Base-by-base conservation (phyloP, 2,113 vertebrate species). In the Silurus glanis region DNA sequence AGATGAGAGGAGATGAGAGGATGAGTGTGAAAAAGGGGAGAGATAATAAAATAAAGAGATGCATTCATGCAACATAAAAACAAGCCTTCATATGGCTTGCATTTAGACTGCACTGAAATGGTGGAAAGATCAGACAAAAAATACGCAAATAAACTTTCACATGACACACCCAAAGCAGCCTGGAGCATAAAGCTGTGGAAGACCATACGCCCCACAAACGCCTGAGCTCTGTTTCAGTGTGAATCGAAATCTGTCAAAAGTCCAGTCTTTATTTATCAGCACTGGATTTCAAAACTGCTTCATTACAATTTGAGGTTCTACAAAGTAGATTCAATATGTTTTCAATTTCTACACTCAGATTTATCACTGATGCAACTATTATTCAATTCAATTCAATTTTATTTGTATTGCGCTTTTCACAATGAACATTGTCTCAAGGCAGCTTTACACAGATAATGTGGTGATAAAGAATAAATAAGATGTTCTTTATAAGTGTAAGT, bases 71-170 rank as follows among this genome's bases (percentile, higher is more conserved):
- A 4, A 69, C 25, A 72, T 47, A 71, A 71, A 71, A 19, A 17
- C 28, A 23, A 7, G 47, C 9, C 72, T 14, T 51, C 19, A 51
- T 75, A 51, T 75, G 21, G 5, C 19, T 51, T 74, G 47, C 19
- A 76, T 76, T 53, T 53, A 76, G 47, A 4, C 21, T 19, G 6
- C 37, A 72, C 5, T 51, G 47, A n/a, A 75, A 25, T 78, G 23
- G 1, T 1, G n/a, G 49, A 55, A 14, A 55, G 74, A 78, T 55
- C 23, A 14, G 6, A 16, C 10, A 14, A 6, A n/a, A 37, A 55
- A 1, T 78, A 16, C 25, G 55, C 51, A 85, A 80, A 56, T 53
- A 56, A 78, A 85, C 74, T 28, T 85, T 85, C 51, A 85, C 76
- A 47, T 13, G 84, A 56, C 84, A 85, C 76, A 1, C 74, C 47